A percentile compares a stretch with the other conserved stretches of the same genome.
Conservation (phyloP, 2,888 invertebrate genomes). For the Rhagonycha fulva region DNA sequence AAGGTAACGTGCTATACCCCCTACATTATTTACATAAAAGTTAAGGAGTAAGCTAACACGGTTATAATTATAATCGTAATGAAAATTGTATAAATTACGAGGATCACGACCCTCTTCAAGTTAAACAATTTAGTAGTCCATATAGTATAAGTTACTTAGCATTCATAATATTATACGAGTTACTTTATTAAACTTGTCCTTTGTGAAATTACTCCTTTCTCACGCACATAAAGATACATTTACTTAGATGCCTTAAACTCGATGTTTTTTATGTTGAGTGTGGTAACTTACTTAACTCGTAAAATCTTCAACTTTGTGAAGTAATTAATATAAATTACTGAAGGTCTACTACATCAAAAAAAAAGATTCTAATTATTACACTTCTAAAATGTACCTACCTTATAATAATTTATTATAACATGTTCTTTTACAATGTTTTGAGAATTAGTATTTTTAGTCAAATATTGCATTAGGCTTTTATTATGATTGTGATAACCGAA, state of each 20-base stretch:
- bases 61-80: neutral
- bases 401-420: too few species aligned
- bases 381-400: too few species aligned
- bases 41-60: neutral
- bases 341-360: too few species aligned
- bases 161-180: conserved; percentile 20
- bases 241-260: conserved; percentile 32
- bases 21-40: neutral
- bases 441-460: too few species aligned
- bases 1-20: too few species aligned
- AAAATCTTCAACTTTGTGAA: too few species aligned
- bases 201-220: conserved; percentile 37
- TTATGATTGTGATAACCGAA: too few species aligned
- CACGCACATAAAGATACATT: conserved; percentile 45
- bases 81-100: neutral
- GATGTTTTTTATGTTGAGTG: conserved; percentile 26
- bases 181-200: conserved; percentile 24
- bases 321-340: too few species aligned
- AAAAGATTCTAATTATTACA: too few species aligned
- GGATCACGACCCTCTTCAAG: conserved; percentile 20
- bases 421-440: too few species aligned
- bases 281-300: conserved; percentile 18
- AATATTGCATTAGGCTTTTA: too few species aligned
- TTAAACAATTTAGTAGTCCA: conserved; percentile 25
- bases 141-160: conserved; percentile 10